Evolutionary conservation across 2,888 invertebrate genomes (phyloP).

Genomic region (Conistra vaccinii): DNA sequence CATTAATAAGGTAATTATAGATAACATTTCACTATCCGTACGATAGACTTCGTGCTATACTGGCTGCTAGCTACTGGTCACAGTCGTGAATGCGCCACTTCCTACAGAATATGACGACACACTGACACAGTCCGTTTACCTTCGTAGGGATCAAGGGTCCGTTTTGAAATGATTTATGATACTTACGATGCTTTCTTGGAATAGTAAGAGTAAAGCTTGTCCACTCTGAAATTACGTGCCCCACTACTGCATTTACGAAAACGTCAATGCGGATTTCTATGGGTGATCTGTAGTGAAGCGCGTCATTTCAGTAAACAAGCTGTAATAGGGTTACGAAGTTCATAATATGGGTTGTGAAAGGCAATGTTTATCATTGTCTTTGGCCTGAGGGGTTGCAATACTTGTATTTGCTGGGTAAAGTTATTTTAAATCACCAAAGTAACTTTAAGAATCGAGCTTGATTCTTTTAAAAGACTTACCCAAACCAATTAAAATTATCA

Average conservation of each 20-base stretch:
- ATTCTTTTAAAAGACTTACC: not conserved
- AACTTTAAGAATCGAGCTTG: too few relatives aligned
- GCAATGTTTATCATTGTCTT: not conserved
- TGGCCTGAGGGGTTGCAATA: not conserved
- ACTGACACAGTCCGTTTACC: conserved; percentile 34
- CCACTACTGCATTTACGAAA: too few relatives aligned
- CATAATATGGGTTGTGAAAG: not conserved
- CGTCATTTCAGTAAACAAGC: too few relatives aligned
- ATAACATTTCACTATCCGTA: conserved; percentile 49
- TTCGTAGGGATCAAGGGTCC: conserved; percentile 21
- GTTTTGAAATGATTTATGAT: conserved; percentile 13
- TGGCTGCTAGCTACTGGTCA: conserved; percentile 26
- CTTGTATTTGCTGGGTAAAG: not conserved
- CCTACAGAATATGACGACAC: conserved; percentile 16
- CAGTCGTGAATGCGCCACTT: conserved; percentile 41
- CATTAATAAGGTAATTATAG: conserved; percentile 54
- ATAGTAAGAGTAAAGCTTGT: not conserved
- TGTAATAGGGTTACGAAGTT: not conserved
- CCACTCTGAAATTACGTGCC: too few relatives aligned
- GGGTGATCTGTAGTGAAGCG: too few relatives aligned
- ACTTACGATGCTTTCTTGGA: not conserved
- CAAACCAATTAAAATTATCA: conserved; percentile 18
- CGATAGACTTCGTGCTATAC: conserved; percentile 34
- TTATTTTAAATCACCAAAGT: not conserved
- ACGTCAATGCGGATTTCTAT: too few relatives aligned